These are phyloP conservation scores for Malthinus seriepunctatus DNA, from an alignment of 2,888 invertebrate genomes.

Conservation along the genomic window DNA sequence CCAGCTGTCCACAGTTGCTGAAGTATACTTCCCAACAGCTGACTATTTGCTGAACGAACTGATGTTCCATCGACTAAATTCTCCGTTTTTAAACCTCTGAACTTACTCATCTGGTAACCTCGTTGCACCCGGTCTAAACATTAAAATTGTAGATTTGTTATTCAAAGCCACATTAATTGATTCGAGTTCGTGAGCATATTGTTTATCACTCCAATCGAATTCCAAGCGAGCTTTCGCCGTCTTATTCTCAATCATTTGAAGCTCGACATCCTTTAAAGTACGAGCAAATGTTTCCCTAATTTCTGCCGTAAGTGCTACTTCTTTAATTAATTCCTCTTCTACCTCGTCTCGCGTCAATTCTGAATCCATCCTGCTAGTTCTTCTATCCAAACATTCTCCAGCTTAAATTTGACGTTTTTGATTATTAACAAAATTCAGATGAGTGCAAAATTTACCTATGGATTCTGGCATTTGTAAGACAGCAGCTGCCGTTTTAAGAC, in stretches of 20 bases:
- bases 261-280: constrained; percentile 68
- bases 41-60: too few relatives aligned
- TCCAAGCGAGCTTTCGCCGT: constrained; percentile 82
- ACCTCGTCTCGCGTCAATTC: constrained; percentile 77
- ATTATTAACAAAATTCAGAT: not conserved
- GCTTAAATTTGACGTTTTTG: constrained; percentile 45
- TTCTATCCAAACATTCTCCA: constrained; percentile 73
- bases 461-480: constrained; percentile 72
- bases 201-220: constrained; percentile 91
- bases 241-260: constrained; percentile 73
- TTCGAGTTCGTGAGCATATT: constrained; percentile 78
- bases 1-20: too few relatives aligned
- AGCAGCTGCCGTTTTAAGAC: constrained; percentile 69
- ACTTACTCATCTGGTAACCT: constrained; percentile 74
- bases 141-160: constrained; percentile 68
- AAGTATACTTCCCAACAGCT: too few relatives aligned
- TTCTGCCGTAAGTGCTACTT: constrained; percentile 71
- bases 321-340: constrained; percentile 77
- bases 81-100: not conserved
- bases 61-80: too few relatives aligned
- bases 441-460: constrained; percentile 56
- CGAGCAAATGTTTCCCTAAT: constrained; percentile 65
- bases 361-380: constrained; percentile 69
- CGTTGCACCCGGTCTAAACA: constrained; percentile 82
- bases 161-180: constrained; percentile 68